phyloP scores from a whole-genome alignment of 2,113 vertebrate species.

The Chloroceryle aenea region DNA sequence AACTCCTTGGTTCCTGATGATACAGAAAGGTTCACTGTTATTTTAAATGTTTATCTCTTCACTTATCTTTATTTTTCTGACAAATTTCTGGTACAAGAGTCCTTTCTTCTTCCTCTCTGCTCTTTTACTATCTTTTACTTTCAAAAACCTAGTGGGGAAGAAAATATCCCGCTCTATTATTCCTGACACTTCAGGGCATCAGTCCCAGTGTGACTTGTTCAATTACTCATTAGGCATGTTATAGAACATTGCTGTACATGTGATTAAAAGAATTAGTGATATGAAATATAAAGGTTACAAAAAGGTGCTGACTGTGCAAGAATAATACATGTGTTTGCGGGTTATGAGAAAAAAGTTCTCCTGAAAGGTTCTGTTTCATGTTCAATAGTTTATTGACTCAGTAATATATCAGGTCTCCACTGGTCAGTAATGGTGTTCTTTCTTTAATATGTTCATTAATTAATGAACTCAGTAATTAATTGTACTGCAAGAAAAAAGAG shows the following conservation, averaged over 20 bases:
- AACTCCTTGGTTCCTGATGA: not conserved
- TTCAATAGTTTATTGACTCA: slow-evolving; percentile 71
- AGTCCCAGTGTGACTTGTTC: slow-evolving; percentile 49
- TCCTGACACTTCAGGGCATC: slow-evolving; percentile 15
- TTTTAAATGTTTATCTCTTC: not conserved
- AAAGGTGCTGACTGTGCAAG: slow-evolving; percentile 66
- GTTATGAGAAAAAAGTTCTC: slow-evolving; percentile 47
- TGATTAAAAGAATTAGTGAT: slow-evolving; percentile 71
- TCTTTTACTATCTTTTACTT: not conserved
- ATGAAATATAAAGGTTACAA: slow-evolving; percentile 65
- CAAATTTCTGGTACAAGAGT: not conserved
- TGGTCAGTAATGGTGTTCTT: slow-evolving; percentile 69
- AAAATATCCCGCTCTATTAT: not conserved
- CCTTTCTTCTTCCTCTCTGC: not conserved
- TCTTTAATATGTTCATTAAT: slow-evolving; percentile 73
- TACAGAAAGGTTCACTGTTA: not conserved
- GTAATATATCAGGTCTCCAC: slow-evolving; percentile 66
- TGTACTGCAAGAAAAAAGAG: slow-evolving; percentile 18
- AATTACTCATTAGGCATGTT: slow-evolving; percentile 57
- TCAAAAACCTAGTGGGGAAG: not conserved
- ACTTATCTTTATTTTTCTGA: not conserved
- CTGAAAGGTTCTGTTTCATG: slow-evolving; percentile 68
- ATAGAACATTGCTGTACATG: slow-evolving; percentile 38
- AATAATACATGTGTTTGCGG: slow-evolving; percentile 67
- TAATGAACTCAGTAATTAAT: slow-evolving; percentile 74